A percentile compares a stretch with the other conserved stretches of the same genome.
Evolutionary conservation across 2,888 invertebrate species (phyloP).

Genomic region (Alloplasta piceator): DNA sequence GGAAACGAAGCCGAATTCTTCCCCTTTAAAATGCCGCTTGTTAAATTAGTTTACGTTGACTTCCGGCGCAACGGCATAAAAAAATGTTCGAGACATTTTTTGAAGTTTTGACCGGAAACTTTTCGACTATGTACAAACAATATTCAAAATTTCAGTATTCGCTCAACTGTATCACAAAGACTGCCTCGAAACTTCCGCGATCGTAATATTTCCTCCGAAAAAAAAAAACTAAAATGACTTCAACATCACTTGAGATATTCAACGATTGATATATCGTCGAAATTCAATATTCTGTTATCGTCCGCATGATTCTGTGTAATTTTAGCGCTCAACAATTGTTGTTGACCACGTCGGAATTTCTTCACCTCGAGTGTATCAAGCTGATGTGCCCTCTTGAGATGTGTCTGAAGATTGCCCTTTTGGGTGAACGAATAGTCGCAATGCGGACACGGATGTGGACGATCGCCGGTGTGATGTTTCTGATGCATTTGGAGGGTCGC

Average conservation of each 20-base stretch:
- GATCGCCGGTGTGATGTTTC: conserved; percentile 85
- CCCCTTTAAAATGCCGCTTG: too few species aligned
- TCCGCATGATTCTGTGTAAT: conserved; percentile 67
- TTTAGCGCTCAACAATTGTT: conserved; percentile 70
- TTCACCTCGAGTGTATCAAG: conserved; percentile 70
- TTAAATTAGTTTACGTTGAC: too few species aligned
- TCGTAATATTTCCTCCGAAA: too few species aligned
- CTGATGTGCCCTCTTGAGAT: conserved; percentile 84
- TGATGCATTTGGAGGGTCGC: conserved; percentile 86
- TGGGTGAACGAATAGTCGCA: conserved; percentile 87
- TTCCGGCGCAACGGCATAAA: too few species aligned
- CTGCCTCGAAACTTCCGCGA: too few species aligned
- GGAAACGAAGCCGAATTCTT: too few species aligned
- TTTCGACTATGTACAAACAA: too few species aligned
- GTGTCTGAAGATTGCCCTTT: conserved; percentile 86
- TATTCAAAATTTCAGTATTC: too few species aligned
- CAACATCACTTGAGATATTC: conserved; percentile 73
- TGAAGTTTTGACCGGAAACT: too few species aligned
- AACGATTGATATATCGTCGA: conserved; percentile 78
- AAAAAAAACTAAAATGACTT: background rate
- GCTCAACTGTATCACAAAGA: too few species aligned
- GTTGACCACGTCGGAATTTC: conserved; percentile 70
- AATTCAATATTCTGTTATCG: conserved; percentile 71
- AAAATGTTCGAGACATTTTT: too few species aligned
- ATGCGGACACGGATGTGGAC: conserved; percentile 85